These are phyloP conservation scores for Itoplectis maculator DNA, from an alignment of 2,888 invertebrate genomes.

Conservation along the genomic window DNA sequence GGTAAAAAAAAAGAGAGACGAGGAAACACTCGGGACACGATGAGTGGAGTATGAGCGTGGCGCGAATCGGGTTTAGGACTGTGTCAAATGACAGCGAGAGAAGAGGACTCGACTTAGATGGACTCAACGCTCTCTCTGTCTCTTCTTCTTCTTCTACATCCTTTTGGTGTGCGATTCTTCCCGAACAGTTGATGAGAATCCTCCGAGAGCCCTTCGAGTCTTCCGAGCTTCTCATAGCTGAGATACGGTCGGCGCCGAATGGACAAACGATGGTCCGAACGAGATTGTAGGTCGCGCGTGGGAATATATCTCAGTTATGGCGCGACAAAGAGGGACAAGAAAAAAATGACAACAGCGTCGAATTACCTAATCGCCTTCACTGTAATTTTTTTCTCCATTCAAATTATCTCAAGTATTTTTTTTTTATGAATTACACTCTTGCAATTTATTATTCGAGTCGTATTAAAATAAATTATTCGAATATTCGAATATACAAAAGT, in stretches of 20 bases:
- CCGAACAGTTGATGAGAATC: constrained; percentile 58
- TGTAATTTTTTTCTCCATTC: constrained; percentile 41
- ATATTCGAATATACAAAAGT: no score
- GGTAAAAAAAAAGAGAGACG: constrained; percentile 42
- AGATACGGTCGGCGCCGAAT: constrained; percentile 39
- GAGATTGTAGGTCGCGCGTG: constrained; percentile 80
- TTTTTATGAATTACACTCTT: no score
- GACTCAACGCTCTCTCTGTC: constrained; percentile 41
- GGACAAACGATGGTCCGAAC: constrained; percentile 55
- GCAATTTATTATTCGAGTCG: no score
- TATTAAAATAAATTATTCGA: no score
- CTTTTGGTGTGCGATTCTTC: constrained; percentile 55
- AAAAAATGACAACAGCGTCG: constrained; percentile 71
- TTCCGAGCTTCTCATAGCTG: constrained; percentile 54
- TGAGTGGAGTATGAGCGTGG: constrained; percentile 74
- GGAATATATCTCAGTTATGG: constrained; percentile 65
- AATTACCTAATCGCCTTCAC: constrained; percentile 76
- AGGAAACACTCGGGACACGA: constrained; percentile 18
- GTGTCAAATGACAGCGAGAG: constrained; percentile 82
- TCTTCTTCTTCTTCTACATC: constrained; percentile 48
- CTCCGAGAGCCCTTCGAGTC: constrained; percentile 55
- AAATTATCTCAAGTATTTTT: not conserved
- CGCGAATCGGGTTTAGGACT: constrained; percentile 83
- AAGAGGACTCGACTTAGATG: constrained; percentile 63
- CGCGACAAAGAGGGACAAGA: constrained; percentile 66